Evolutionary conservation across 2,888 invertebrate genomes (phyloP).

Genomic region (Patella ulyssiponensis): DNA sequence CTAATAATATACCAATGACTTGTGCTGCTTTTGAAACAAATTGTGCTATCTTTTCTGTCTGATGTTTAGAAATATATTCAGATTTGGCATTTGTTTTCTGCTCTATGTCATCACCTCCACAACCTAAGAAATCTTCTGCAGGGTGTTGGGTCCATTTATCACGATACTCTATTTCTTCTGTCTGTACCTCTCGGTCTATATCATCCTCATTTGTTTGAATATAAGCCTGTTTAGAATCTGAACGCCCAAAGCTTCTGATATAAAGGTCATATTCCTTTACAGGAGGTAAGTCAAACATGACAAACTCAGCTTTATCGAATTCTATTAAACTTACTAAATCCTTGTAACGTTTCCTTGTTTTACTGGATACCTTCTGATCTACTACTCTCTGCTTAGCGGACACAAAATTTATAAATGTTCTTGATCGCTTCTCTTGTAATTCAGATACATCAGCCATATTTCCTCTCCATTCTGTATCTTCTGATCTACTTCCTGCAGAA

Average conservation of each 20-base stretch:
- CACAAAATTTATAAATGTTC: slow-evolving; percentile 67
- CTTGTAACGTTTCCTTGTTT: slow-evolving; percentile 74
- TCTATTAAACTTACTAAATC: slow-evolving; percentile 81
- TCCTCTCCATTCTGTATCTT: slow-evolving; percentile 14
- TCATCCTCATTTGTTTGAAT: slow-evolving; percentile 82
- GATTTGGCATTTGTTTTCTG: slow-evolving; percentile 33
- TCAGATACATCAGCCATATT: not conserved
- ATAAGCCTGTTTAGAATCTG: slow-evolving; percentile 79
- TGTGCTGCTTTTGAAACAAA: slow-evolving; percentile 70
- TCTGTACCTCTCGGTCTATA: slow-evolving; percentile 80
- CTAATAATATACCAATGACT: slow-evolving; percentile 62
- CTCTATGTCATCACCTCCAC: slow-evolving; percentile 64
- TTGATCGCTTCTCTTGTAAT: not conserved
- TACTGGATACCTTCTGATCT: slow-evolving; percentile 61
- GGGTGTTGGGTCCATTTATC: slow-evolving; percentile 86
- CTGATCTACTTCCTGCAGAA: slow-evolving; percentile 34
- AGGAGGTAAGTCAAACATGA: slow-evolving; percentile 81
- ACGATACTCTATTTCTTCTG: slow-evolving; percentile 75
- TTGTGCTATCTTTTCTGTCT: slow-evolving; percentile 55
- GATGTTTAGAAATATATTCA: slow-evolving; percentile 36
- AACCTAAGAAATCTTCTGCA: slow-evolving; percentile 61
- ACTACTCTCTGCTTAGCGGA: slow-evolving; percentile 67
- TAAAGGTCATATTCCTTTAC: slow-evolving; percentile 81
- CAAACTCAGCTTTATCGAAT: slow-evolving; percentile 78
- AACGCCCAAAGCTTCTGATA: slow-evolving; percentile 80